phyloP scores from a whole-genome alignment of 2,888 invertebrate genomes.

The Rutpela maculata region DNA sequence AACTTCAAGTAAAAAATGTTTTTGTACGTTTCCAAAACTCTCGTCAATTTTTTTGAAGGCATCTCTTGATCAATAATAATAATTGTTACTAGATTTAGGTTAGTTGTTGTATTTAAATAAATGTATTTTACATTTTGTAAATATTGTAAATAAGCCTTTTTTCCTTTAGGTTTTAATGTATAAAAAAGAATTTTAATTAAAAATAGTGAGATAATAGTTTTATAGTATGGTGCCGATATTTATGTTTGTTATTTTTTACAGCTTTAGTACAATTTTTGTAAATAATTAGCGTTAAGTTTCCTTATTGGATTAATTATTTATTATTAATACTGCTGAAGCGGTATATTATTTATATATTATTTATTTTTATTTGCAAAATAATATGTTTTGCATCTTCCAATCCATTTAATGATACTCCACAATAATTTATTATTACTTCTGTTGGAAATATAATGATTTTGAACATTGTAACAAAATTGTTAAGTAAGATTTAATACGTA shows the following conservation, averaged over 20 bases:
- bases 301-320: neutral
- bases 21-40: neutral
- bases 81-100: conserved; percentile 60
- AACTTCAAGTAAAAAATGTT: neutral
- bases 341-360: neutral
- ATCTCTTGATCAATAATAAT: conserved; percentile 58
- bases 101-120: conserved; percentile 65
- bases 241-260: neutral
- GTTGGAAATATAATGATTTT: neutral
- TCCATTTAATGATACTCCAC: neutral
- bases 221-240: conserved; percentile 12
- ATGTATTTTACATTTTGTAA: conserved; percentile 63
- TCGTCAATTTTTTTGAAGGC: conserved; percentile 50
- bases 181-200: conserved; percentile 10
- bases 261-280: neutral
- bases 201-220: neutral
- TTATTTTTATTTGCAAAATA: neutral
- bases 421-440: neutral
- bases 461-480: neutral
- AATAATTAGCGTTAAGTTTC: neutral
- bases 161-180: conserved; percentile 27
- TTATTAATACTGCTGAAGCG: neutral
- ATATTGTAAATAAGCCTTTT: conserved; percentile 65
- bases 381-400: neutral
- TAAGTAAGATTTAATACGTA: neutral